Percentiles rank a stretch among this genome's conserved stretches.
These are phyloP conservation scores for Tokudaia muenninki DNA, from an alignment of 2,797 vertebrate species.

Conservation along the genomic window DNA sequence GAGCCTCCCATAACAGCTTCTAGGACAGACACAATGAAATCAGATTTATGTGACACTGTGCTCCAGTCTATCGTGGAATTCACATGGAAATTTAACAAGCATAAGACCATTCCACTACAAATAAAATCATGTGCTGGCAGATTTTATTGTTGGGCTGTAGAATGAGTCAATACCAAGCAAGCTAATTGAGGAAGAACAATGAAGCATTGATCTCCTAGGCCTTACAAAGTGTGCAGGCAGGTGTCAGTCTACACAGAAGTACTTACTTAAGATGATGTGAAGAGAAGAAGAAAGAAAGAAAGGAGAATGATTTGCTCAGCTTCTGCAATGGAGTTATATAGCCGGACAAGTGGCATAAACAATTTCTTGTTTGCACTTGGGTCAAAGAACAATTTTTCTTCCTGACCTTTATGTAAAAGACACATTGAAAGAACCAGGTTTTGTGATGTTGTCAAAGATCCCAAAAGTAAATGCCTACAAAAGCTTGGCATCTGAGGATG, in stretches of 20 bases:
- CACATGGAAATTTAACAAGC: slow-evolving; percentile 71
- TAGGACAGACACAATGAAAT: neutral
- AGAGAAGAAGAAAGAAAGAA: neutral
- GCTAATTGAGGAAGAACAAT: slow-evolving; percentile 56
- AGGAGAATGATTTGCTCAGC: slow-evolving; percentile 3
- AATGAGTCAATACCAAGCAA: slow-evolving; percentile 71
- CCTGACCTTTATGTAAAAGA: neutral
- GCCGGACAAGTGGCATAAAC: neutral
- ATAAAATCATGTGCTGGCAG: slow-evolving; percentile 50
- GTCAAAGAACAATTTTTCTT: neutral
- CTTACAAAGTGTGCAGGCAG: slow-evolving; percentile 39
- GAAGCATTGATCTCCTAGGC: slow-evolving; percentile 63
- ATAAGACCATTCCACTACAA: slow-evolving; percentile 47
- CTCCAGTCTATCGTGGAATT: slow-evolving; percentile 48
- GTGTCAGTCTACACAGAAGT: neutral
- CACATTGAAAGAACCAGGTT: neutral
- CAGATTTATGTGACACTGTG: neutral
- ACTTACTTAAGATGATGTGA: slow-evolving; percentile 18
- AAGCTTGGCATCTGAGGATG: neutral
- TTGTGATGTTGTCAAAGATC: neutral
- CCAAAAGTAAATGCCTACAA: neutral
- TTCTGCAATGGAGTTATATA: slow-evolving; percentile 34
- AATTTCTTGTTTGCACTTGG: neutral
- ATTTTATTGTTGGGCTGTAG: slow-evolving; percentile 72
- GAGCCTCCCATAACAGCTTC: neutral